A percentile compares a stretch with the other conserved stretches of the same genome.
Conservation (phyloP, 2,113 vertebrate species). For the Periophthalmus modestus region DNA sequence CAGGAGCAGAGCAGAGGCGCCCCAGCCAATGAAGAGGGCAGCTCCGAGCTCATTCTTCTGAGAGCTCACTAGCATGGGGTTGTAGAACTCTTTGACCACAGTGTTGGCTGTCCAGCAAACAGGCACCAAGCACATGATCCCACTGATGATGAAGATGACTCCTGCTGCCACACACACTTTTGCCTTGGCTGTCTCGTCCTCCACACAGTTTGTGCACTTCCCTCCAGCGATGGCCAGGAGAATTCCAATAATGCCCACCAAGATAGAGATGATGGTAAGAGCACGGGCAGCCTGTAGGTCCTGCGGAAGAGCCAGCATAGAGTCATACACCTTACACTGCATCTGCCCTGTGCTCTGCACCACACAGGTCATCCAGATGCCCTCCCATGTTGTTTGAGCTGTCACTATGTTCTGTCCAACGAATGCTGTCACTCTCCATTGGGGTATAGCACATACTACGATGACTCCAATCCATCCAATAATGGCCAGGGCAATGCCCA, state of each 20-base stretch:
- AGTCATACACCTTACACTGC: conserved; percentile 94
- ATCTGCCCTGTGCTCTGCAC: conserved; percentile 96
- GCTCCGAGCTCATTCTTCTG: conserved; percentile 88
- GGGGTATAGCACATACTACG: conserved; percentile 83
- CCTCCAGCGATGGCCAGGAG: conserved; percentile 81
- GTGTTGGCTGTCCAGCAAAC: conserved; percentile 87
- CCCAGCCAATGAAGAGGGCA: conserved; percentile 91
- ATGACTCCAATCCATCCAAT: conserved; percentile 89
- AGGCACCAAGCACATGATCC: conserved; percentile 84
- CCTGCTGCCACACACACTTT: conserved; percentile 81
- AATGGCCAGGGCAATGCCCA: conserved; percentile 84
- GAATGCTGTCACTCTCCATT: conserved; percentile 90
- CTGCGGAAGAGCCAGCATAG: conserved; percentile 80
- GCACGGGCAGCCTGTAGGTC: conserved; percentile 90
- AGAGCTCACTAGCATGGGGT: conserved; percentile 60
- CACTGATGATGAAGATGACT: conserved; percentile 78
- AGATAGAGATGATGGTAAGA: conserved; percentile 80
- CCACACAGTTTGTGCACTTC: conserved; percentile 94
- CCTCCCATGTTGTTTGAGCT: conserved; percentile 87
- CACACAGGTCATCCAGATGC: conserved; percentile 95
- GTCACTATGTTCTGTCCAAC: conserved; percentile 86
- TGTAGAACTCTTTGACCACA: conserved; percentile 87
- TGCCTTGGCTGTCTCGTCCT: conserved; percentile 82
- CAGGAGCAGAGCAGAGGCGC: conserved; percentile 78
- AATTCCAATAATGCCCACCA: conserved; percentile 81